Conservation (phyloP, 2,888 invertebrate genomes). For the Candidula unifasciata region DNA sequence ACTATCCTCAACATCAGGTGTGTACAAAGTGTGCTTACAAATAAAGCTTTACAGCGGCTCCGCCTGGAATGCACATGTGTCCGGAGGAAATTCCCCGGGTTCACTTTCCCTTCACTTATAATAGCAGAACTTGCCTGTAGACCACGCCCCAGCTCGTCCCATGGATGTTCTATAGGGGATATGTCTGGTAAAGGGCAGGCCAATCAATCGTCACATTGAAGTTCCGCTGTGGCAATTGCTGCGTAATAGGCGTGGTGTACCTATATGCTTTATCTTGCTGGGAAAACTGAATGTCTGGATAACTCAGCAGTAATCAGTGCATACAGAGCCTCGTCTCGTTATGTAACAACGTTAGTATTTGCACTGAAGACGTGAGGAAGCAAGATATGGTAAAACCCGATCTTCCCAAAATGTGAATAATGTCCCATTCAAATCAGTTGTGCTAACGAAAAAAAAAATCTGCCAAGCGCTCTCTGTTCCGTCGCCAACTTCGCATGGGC, state of each 20-base stretch:
- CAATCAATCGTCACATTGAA: neutral
- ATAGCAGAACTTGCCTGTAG: constrained; percentile 1
- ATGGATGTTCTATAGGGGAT: neutral
- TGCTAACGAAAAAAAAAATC: neutral
- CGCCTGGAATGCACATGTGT: neutral
- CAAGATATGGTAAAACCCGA: neutral
- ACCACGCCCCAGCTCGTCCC: neutral
- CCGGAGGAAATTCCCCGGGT: constrained; percentile 4
- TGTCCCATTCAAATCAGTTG: neutral
- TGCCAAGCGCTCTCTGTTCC: neutral
- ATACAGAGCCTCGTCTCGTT: neutral
- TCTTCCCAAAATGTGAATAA: neutral
- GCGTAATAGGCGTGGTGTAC: constrained; percentile 5
- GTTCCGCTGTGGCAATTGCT: neutral
- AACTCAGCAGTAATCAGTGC: neutral
- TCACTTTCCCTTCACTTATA: neutral
- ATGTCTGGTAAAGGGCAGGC: constrained; percentile 9
- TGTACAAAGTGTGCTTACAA: neutral
- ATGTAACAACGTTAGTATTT: neutral
- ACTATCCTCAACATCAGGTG: too few relatives aligned
- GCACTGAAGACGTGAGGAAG: neutral
- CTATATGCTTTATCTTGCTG: neutral
- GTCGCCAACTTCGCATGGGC: neutral
- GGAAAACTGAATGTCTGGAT: constrained; percentile 9
- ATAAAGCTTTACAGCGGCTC: neutral